Evolutionary conservation across 2,797 vertebrate species (phyloP).

Genomic region (Halcyon leucocephala): DNA sequence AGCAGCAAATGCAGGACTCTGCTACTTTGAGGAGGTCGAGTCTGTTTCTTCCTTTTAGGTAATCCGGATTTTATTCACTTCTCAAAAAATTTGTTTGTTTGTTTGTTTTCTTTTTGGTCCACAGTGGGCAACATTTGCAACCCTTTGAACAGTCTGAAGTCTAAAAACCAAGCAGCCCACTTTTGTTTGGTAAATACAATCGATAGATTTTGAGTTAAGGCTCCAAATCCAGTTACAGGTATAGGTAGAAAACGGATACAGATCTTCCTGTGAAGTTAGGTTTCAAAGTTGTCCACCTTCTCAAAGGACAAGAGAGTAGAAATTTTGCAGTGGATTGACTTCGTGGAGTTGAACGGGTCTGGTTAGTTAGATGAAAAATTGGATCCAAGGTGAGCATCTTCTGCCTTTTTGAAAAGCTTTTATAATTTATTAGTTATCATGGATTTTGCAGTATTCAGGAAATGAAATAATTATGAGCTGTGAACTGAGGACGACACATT

Average conservation of each 20-base stretch:
- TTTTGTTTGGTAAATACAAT: not conserved
- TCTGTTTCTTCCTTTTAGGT: not conserved
- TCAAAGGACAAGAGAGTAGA: not conserved
- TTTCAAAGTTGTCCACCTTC: not conserved
- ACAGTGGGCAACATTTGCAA: not conserved
- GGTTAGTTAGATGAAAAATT: not conserved
- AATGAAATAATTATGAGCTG: constrained; percentile 27
- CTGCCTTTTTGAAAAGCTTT: not conserved
- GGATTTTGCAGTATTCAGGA: not conserved
- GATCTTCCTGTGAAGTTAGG: not conserved
- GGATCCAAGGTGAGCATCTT: not conserved
- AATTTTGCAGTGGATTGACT: not conserved
- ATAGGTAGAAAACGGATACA: not conserved
- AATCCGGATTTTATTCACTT: not conserved
- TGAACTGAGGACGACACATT: not conserved
- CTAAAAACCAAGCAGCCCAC: not conserved
- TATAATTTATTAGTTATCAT: not conserved
- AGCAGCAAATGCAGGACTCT: not conserved
- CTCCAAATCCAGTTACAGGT: not conserved
- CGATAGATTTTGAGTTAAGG: not conserved
- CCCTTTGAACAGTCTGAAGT: not conserved
- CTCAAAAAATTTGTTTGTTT: not conserved
- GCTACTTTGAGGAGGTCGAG: not conserved
- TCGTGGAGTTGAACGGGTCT: not conserved
- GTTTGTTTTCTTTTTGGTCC: not conserved